These are phyloP conservation scores for Plagodis dolabraria DNA, from an alignment of 2,888 invertebrate species.

Conservation along the genomic window DNA sequence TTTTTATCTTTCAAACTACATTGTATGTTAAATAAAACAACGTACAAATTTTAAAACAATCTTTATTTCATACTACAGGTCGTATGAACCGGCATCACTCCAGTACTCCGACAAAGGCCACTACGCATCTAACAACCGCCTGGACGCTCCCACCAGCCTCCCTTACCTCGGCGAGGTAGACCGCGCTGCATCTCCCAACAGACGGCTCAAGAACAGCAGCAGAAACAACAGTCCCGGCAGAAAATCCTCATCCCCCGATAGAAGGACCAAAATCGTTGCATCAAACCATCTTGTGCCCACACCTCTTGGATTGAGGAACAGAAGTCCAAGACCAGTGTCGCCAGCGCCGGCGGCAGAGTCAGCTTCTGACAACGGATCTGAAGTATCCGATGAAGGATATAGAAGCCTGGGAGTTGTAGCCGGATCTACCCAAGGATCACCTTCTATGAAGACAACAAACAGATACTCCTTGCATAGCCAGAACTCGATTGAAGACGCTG, in stretches of 20 bases:
- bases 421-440: slow-evolving; percentile 78
- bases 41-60: too few species aligned
- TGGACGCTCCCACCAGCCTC: slow-evolving; percentile 69
- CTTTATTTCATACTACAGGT: slow-evolving; percentile 2
- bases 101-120: slow-evolving; percentile 67
- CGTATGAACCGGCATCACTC: slow-evolving; percentile 68
- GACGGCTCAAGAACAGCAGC: slow-evolving; percentile 63
- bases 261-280: slow-evolving; percentile 68
- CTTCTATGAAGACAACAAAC: slow-evolving; percentile 83
- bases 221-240: slow-evolving; percentile 68
- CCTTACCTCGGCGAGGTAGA: slow-evolving; percentile 73
- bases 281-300: slow-evolving; percentile 80
- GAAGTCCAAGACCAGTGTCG: slow-evolving; percentile 78
- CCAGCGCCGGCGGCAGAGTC: slow-evolving; percentile 85
- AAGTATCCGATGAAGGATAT: slow-evolving; percentile 94
- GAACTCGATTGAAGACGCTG: slow-evolving; percentile 89
- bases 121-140: slow-evolving; percentile 65
- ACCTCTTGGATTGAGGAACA: slow-evolving; percentile 71
- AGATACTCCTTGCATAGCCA: slow-evolving; percentile 89
- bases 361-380: slow-evolving; percentile 92
- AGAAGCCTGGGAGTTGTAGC: slow-evolving; percentile 90
- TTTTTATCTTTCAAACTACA: too few species aligned
- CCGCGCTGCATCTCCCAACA: slow-evolving; percentile 67
- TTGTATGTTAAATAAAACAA: too few species aligned
- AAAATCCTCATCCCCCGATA: slow-evolving; percentile 74